Evolutionary conservation across 2,888 invertebrate genomes (phyloP), one percentile per base, ranked within the genome.

Genomic region (Colletes collaris): DNA sequence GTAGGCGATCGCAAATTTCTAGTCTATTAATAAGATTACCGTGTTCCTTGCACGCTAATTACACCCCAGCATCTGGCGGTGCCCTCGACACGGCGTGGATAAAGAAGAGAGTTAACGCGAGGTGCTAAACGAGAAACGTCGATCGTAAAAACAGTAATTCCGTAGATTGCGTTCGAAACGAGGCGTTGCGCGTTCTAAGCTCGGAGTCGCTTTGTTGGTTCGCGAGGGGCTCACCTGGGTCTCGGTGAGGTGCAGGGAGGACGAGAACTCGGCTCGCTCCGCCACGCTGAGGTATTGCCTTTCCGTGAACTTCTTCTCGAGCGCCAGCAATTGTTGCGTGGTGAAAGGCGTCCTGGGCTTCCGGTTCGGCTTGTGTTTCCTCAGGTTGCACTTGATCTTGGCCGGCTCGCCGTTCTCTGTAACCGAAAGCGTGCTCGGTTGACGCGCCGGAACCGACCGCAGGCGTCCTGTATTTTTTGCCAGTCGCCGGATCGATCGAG

Each of bases 341-440:
- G 99, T 99, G 94, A 99, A 99, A 0, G 99, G 99, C 0, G 99
- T 99, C 71, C 99, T 95, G 0, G 99, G 99, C 93, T 99, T 99
- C 86, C 99, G 95, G 94, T 99, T 99, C 37, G 98, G 98, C 93
- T 99, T 99, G 95, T 99, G 99, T 92, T 99, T 99, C 88, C 99
- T 95, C 84, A 99, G 95, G 93, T 97, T 97, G 93, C 97, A 98
- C 93, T 97, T 97, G 88, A 98, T 94, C 93, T 97, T 97, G 0
- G 97, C 96, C n/a, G 96, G 96, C 89, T 97, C 97, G 10, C 96
- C 96, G 90, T 95, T 95, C 13, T 95, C 95, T 93, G 96, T 95
- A 93, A 94, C 73, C 87, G 89, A 88, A 83, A 70, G 83, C 64
- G 70, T 93, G 93, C 93, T 27, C 27, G 94, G 63, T 66, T 78